Conservation (phyloP, 2,113 vertebrate genomes). For the Atlantisia rogersi region DNA sequence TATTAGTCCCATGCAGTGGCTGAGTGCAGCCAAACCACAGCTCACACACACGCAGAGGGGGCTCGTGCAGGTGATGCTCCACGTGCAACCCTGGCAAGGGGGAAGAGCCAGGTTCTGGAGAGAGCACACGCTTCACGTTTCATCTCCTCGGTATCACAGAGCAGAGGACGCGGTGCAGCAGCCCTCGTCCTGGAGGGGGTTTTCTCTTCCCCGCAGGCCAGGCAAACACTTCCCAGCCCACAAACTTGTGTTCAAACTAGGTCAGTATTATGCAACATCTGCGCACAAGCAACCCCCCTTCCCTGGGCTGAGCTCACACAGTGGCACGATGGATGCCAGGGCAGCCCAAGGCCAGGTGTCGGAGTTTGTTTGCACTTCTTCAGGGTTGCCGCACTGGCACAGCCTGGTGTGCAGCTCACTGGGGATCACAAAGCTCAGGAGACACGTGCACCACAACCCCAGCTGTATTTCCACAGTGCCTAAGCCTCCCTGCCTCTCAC, state of each 20-base stretch:
- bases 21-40: background rate
- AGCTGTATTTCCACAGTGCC: background rate
- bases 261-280: slow-evolving; percentile 50
- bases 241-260: slow-evolving; percentile 13
- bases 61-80: background rate
- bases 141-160: background rate
- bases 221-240: background rate
- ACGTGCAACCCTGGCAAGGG: background rate
- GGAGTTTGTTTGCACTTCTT: background rate
- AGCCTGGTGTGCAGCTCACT: background rate
- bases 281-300: background rate
- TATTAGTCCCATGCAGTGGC: slow-evolving; percentile 30
- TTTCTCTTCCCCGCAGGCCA: background rate
- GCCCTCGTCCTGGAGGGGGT: background rate
- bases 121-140: background rate
- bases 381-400: background rate
- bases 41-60: background rate
- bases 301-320: background rate
- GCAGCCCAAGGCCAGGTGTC: background rate
- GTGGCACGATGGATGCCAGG: background rate
- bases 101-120: background rate
- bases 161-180: background rate
- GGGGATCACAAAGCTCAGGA: background rate
- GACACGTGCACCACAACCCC: accelerated
- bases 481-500: background rate